A percentile compares a stretch with the other conserved stretches of the same genome.
phyloP scores from a whole-genome alignment of 2,113 vertebrate species.

The Polyodon spathula region DNA sequence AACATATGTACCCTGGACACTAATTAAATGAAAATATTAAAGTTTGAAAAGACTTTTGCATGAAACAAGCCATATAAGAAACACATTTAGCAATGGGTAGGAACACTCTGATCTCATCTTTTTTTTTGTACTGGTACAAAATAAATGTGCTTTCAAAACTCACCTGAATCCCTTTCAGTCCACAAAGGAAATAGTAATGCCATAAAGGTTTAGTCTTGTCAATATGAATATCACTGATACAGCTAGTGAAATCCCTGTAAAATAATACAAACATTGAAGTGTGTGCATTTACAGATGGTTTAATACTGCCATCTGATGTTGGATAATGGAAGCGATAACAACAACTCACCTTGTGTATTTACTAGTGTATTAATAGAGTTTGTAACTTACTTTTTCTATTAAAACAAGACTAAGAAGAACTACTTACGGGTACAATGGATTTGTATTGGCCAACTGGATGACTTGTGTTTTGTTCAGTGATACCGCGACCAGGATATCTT shows the following conservation, averaged over 20 bases:
- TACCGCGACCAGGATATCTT: constrained; percentile 81
- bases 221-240: constrained; percentile 64
- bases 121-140: not conserved
- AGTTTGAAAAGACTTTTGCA: not conserved
- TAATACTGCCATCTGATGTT: constrained; percentile 58
- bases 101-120: too few species aligned
- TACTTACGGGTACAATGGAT: constrained; percentile 73
- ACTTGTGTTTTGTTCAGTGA: constrained; percentile 58
- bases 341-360: too few species aligned
- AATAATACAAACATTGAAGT: constrained; percentile 33
- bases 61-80: too few species aligned
- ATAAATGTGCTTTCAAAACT: constrained; percentile 15
- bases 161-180: constrained; percentile 93
- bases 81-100: too few species aligned
- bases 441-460: constrained; percentile 75
- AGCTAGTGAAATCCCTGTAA: constrained; percentile 73
- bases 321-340: not conserved
- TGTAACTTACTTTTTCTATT: not conserved
- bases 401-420: not conserved
- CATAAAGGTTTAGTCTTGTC: constrained; percentile 79
- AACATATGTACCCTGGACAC: constrained; percentile 1
- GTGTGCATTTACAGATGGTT: constrained; percentile 22
- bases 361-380: not conserved
- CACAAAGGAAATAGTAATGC: constrained; percentile 96
- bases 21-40: not conserved